Evolutionary conservation across 2,797 vertebrate genomes (phyloP).

Genomic region (Tachyglossus aculeatus): DNA sequence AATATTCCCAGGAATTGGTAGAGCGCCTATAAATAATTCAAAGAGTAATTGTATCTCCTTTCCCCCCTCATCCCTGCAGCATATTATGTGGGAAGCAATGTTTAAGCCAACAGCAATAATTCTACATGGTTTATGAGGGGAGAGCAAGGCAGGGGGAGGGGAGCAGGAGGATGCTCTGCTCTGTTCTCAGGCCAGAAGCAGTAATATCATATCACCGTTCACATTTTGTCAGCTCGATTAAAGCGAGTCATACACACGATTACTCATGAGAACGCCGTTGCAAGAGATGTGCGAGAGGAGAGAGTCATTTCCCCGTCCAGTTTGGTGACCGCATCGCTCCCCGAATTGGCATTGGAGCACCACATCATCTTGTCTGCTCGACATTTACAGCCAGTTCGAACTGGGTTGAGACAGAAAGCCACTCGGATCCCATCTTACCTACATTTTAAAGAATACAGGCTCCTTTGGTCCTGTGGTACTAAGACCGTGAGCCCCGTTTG

Average conservation of each 20-base stretch:
- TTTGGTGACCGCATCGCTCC: neutral
- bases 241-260: neutral
- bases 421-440: no score
- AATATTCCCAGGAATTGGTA: slow-evolving; percentile 26
- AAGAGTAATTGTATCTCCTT: slow-evolving; percentile 3
- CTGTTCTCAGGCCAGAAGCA: neutral
- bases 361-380: slow-evolving; percentile 33
- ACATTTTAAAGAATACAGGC: no score
- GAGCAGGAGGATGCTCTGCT: no score
- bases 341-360: neutral
- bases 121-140: neutral
- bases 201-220: neutral
- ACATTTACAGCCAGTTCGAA: slow-evolving; percentile 31
- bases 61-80: neutral
- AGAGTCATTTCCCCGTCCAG: neutral
- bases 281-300: neutral
- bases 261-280: slow-evolving; percentile 11
- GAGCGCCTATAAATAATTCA: slow-evolving; percentile 31
- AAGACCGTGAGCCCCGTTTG: no score
- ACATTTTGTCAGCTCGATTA: neutral
- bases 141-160: no score
- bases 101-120: neutral
- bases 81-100: slow-evolving; percentile 15
- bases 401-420: no score
- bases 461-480: no score